Percentiles rank a stretch among this genome's conserved stretches.
phyloP scores from a whole-genome alignment of 2,113 vertebrate species.

The Corythoichthys intestinalis region DNA sequence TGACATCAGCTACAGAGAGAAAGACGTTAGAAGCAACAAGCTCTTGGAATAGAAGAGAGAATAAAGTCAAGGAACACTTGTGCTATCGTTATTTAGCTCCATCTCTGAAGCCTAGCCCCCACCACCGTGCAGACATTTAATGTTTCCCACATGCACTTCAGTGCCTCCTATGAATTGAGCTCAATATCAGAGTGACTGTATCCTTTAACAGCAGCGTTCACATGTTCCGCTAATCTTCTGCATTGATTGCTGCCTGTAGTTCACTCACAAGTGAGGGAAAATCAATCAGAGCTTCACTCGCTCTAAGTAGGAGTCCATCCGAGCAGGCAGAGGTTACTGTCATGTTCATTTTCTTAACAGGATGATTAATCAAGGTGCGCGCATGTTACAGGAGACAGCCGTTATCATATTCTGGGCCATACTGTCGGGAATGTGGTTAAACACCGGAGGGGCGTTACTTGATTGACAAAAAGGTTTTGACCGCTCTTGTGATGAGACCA shows the following conservation, averaged over 20 bases:
- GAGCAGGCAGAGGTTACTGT: slow-evolving; percentile 68
- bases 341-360: slow-evolving; percentile 63
- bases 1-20: neutral
- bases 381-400: slow-evolving; percentile 22
- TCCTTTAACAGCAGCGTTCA: slow-evolving; percentile 49
- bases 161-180: slow-evolving; percentile 4
- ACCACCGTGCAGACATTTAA: neutral
- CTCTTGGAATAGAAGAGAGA: neutral
- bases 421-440: slow-evolving; percentile 42
- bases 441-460: slow-evolving; percentile 26
- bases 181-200: slow-evolving; percentile 51
- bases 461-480: slow-evolving; percentile 50
- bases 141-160: neutral
- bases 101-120: neutral
- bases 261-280: slow-evolving; percentile 70
- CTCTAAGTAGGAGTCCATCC: slow-evolving; percentile 66
- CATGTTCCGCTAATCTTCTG: slow-evolving; percentile 59
- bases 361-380: slow-evolving; percentile 61
- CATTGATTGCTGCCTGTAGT: slow-evolving; percentile 58
- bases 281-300: slow-evolving; percentile 70
- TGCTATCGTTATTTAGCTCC: neutral
- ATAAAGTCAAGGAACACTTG: neutral
- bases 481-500: slow-evolving; percentile 39
- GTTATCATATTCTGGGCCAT: slow-evolving; percentile 31
- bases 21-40: slow-evolving; percentile 8